Percentiles rank a stretch among this genome's conserved stretches.
Evolutionary conservation across 2,888 invertebrate genomes (phyloP).

Genomic region (Plusia festucae): DNA sequence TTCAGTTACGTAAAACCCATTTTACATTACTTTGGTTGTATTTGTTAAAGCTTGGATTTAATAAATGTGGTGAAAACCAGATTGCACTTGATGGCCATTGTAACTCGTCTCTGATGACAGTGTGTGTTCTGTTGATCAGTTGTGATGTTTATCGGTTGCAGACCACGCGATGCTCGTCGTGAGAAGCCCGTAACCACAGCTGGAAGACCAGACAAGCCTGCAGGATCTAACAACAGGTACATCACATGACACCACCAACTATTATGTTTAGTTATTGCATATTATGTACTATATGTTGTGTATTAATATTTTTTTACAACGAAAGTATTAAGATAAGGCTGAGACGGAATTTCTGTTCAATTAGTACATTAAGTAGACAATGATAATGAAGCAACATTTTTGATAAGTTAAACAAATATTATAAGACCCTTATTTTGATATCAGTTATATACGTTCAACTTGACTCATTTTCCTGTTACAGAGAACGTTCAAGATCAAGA

Average conservation of each 20-base stretch:
- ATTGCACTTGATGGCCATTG: slow-evolving; percentile 34
- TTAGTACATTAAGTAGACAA: no score
- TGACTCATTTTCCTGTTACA: slow-evolving; percentile 30
- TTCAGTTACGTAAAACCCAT: slow-evolving; percentile 37
- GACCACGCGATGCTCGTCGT: slow-evolving; percentile 75
- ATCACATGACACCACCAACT: background rate
- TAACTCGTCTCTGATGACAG: slow-evolving; percentile 24
- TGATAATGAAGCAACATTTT: no score
- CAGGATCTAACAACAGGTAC: slow-evolving; percentile 52
- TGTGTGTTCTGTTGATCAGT: slow-evolving; percentile 23
- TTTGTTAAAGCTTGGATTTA: slow-evolving; percentile 49
- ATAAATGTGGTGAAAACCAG: slow-evolving; percentile 40
- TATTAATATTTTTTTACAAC: no score
- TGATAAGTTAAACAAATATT: no score
- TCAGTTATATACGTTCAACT: background rate
- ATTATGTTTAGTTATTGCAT: background rate
- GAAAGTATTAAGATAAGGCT: no score
- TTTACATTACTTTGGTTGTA: slow-evolving; percentile 44
- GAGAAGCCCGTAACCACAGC: slow-evolving; percentile 65
- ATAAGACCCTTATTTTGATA: no score
- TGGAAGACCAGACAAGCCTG: slow-evolving; percentile 68
- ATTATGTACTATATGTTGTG: no score
- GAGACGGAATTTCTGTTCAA: no score
- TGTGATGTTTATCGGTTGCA: slow-evolving; percentile 68
- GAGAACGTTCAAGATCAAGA: slow-evolving; percentile 67